Evolutionary conservation across 35 echinoderm and acorn worm species (phyloP).

Genomic region (Hemicentrotus pulcherrimus): DNA sequence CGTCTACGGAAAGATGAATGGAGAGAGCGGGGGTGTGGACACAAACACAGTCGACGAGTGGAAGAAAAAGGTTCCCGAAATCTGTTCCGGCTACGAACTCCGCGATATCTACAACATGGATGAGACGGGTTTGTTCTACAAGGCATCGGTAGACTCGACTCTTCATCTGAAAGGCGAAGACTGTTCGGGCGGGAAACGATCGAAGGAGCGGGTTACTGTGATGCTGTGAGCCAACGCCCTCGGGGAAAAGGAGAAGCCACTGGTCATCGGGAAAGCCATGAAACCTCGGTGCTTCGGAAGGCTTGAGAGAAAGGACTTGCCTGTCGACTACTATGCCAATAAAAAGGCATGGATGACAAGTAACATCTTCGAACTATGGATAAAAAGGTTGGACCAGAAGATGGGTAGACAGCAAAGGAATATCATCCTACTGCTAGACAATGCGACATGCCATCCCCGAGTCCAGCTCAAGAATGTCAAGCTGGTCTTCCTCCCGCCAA

Average conservation of each 20-base stretch:
- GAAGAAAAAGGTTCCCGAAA: slow-evolving; percentile 38
- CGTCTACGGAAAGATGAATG: slow-evolving; percentile 27
- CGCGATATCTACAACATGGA: slow-evolving; percentile 59
- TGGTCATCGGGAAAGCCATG: slow-evolving; percentile 48
- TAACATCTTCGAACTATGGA: slow-evolving; percentile 35
- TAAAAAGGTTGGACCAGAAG: slow-evolving; percentile 45
- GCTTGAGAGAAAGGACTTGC: neutral
- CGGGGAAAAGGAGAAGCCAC: slow-evolving; percentile 29
- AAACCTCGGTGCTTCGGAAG: slow-evolving; percentile 42
- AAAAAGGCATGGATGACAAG: slow-evolving; percentile 68
- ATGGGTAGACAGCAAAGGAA: slow-evolving; percentile 24
- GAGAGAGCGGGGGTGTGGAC: slow-evolving; percentile 32
- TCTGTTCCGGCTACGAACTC: slow-evolving; percentile 23
- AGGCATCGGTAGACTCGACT: neutral
- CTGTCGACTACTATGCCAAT: slow-evolving; percentile 55
- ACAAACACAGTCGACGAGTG: slow-evolving; percentile 35
- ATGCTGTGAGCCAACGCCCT: slow-evolving; percentile 51
- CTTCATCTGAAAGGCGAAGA: slow-evolving; percentile 26
- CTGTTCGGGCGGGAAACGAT: slow-evolving; percentile 33
- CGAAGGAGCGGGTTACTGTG: slow-evolving; percentile 51
- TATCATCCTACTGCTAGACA: slow-evolving; percentile 54
- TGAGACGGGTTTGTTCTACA: slow-evolving; percentile 57
- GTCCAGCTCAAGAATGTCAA: slow-evolving; percentile 37
- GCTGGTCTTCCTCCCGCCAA: slow-evolving; percentile 61
- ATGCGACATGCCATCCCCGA: neutral